phyloP scores from a whole-genome alignment of 2,113 vertebrate genomes.

The Syngnathus scovelli region DNA sequence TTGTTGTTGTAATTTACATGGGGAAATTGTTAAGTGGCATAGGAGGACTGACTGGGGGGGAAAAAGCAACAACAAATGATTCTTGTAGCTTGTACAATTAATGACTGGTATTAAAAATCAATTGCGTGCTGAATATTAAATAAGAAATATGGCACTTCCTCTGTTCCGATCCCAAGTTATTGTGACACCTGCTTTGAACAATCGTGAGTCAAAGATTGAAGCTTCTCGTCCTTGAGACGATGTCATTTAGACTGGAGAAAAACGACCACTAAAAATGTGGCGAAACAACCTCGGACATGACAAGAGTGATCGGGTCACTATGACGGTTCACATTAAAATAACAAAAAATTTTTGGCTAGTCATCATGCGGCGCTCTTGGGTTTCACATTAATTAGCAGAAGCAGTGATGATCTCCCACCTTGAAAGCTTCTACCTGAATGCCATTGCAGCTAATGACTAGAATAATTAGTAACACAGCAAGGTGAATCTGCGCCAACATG shows the following conservation, averaged over 20 bases:
- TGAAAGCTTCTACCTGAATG: slow-evolving; percentile 3
- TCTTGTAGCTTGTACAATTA: neutral
- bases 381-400: slow-evolving; percentile 4
- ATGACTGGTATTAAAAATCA: neutral
- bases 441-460: neutral
- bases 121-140: too few relatives aligned
- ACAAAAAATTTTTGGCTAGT: neutral
- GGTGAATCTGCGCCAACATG: neutral
- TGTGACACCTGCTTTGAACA: neutral
- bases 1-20: neutral
- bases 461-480: slow-evolving; percentile 2
- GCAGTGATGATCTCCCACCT: neutral
- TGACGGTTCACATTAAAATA: neutral
- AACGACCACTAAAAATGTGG: neutral
- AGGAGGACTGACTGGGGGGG: neutral
- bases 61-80: neutral
- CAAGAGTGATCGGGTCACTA: neutral
- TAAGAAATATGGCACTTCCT: neutral
- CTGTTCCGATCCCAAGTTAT: neutral
- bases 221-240: neutral
- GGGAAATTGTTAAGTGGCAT: neutral
- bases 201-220: neutral
- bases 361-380: slow-evolving; percentile 2
- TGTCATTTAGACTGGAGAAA: neutral
- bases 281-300: neutral